These are phyloP conservation scores for Hyposoter didymator DNA, from an alignment of 2,888 invertebrate genomes.

Conservation along the genomic window DNA sequence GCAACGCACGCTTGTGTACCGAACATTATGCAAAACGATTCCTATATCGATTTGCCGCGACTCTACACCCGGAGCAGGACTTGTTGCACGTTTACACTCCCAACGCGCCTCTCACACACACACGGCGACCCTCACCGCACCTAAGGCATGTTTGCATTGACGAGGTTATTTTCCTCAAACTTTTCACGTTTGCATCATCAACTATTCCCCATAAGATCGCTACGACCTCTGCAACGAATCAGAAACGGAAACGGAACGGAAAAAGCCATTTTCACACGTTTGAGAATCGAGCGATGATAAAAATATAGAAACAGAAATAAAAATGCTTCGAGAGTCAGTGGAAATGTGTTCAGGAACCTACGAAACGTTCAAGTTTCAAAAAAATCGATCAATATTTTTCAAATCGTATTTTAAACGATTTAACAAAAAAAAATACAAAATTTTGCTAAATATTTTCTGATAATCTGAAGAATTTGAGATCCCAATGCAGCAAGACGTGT, in stretches of 20 bases:
- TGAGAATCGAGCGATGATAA: not conserved
- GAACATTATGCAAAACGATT: conserved; percentile 63
- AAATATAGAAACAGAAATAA: no score
- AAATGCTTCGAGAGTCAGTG: no score
- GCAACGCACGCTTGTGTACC: conserved; percentile 13
- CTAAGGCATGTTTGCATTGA: not conserved
- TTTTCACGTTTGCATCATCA: not conserved
- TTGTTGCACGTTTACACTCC: conserved; percentile 59
- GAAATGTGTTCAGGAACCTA: no score
- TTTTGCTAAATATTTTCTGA: no score
- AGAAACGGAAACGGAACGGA: no score
- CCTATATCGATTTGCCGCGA: conserved; percentile 58
- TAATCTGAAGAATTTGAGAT: no score
- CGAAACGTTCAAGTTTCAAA: no score
- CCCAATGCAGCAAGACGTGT: no score
- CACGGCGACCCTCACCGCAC: not conserved
- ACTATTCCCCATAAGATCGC: not conserved
- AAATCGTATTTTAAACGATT: no score
- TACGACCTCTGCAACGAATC: not conserved
- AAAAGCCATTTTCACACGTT: not conserved
- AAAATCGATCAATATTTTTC: no score
- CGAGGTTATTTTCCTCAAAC: not conserved
- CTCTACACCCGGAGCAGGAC: conserved; percentile 34
- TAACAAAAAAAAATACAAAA: no score
- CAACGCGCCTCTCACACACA: not conserved